Evolutionary conservation across 2,113 vertebrate species (phyloP), one percentile per base, ranked within the genome.

Genomic region (Pseudonaja textilis): DNA sequence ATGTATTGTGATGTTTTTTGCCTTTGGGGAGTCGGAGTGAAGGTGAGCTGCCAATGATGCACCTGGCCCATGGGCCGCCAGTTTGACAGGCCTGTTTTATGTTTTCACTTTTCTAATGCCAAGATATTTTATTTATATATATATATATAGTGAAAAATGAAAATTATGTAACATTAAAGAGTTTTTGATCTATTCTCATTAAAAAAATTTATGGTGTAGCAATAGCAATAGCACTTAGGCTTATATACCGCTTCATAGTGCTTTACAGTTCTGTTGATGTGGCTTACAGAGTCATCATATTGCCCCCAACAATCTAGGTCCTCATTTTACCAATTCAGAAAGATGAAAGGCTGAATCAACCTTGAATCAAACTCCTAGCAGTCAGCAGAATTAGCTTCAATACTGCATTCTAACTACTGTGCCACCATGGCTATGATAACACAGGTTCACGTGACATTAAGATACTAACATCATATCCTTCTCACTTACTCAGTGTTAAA

Each of bases 11-110:
- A 25, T 9, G 2, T 26, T 61, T 59, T 59, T 61, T 61, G 3
- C 25, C 2, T 26, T 26, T 61, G 23, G 2, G 3, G 2, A 26
- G 23, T 8, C 1, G 1, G 57, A 2, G 1, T 10, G 25, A 8
- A 23, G 0, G 2, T 59, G 8, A 23, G 25, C 23, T 59, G 57
- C 7, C 1, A 1, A 4, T 59, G 23, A 59, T 3, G 8, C 23
- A 26, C 26, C 25, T 1, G 8, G 57, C 57, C 57, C 22, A 25
- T 0, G 18, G 23, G 57, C 23, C 2, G 7, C 23, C 25, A 61
- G 57, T 61, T 26, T 61, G 57, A 26, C 25, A 26, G 57, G 57
- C 23, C 26, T 59, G 57, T 23, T 59, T 59, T 59, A 59, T 25
- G 57, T 50, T 20, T 29, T 52, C 18, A 29, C n/a, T 20, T 54